These are phyloP conservation scores for Cololabis saira DNA, from an alignment of 2,113 vertebrate species.

Conservation along the genomic window DNA sequence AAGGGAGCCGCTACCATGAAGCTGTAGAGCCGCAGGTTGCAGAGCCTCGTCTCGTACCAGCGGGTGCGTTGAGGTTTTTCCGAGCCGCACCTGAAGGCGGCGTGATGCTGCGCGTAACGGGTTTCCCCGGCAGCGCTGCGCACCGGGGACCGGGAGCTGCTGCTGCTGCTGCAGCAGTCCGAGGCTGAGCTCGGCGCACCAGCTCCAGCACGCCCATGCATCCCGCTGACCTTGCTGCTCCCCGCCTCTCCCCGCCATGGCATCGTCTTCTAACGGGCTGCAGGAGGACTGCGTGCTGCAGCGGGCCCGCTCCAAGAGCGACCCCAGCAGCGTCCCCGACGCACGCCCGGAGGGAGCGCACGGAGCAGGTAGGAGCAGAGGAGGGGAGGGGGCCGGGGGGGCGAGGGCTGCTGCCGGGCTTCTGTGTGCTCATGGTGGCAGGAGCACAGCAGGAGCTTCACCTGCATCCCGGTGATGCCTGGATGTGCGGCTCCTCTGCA, in stretches of 20 bases:
- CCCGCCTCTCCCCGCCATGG: constrained; percentile 82
- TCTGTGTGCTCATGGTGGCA: background rate
- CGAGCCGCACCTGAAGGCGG: constrained; percentile 53
- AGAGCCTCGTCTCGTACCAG: no score
- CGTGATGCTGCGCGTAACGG: constrained; percentile 68
- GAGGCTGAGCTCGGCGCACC: constrained; percentile 53
- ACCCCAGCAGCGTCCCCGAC: constrained; percentile 92
- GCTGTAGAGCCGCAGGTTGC: no score
- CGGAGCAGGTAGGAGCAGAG: constrained; percentile 82
- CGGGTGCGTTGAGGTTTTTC: no score
- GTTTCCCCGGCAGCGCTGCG: constrained; percentile 63
- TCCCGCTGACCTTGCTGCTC: constrained; percentile 80
- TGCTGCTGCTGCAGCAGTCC: constrained; percentile 66
- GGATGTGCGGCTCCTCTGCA: no score
- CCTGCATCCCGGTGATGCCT: no score
- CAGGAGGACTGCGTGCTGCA: constrained; percentile 86
- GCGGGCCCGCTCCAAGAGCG: constrained; percentile 92
- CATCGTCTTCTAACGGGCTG: constrained; percentile 83
- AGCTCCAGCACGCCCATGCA: constrained; percentile 62
- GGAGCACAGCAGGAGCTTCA: no score
- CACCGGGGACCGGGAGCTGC: constrained; percentile 65
- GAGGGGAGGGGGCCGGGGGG: background rate
- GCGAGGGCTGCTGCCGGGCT: background rate
- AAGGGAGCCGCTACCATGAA: no score
- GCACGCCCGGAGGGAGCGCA: constrained; percentile 79